Percentiles rank a stretch among this genome's conserved stretches.
These are phyloP conservation scores for Ctenopoma kingsleyae DNA, from an alignment of 2,797 vertebrate species.

Conservation along the genomic window DNA sequence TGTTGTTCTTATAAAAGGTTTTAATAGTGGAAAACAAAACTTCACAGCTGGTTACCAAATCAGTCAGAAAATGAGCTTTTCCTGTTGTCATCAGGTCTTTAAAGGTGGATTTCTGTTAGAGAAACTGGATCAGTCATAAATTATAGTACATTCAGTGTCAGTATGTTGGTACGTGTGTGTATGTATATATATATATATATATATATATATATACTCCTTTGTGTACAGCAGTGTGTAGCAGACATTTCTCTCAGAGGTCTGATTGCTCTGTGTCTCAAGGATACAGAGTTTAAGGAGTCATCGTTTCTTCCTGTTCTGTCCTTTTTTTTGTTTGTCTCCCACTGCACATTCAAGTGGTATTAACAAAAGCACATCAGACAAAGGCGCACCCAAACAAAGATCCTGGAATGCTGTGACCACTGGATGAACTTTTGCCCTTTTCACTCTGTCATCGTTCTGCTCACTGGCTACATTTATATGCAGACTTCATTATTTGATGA, in stretches of 20 bases:
- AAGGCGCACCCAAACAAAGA: conserved; percentile 56
- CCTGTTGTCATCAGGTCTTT: neutral
- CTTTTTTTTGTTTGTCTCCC: conserved; percentile 33
- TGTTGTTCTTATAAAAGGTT: neutral
- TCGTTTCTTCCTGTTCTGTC: conserved; percentile 41
- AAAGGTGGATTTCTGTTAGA: neutral
- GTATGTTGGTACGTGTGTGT: neutral
- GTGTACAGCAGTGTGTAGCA: conserved; percentile 2
- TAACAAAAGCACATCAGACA: conserved; percentile 55
- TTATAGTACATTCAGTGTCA: neutral
- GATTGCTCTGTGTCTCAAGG: conserved; percentile 18
- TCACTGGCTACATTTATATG: neutral
- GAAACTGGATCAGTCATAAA: neutral
- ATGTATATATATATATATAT: neutral
- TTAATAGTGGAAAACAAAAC: conserved; percentile 15
- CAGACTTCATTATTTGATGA: neutral
- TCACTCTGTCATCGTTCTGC: neutral
- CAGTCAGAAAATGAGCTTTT: neutral
- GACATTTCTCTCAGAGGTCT: conserved; percentile 7
- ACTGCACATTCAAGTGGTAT: conserved; percentile 17
- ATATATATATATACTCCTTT: neutral
- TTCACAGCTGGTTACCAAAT: conserved; percentile 6
- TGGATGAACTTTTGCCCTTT: conserved; percentile 17
- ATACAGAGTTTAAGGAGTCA: conserved; percentile 39
- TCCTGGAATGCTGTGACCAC: conserved; percentile 44